Conservation (phyloP, 2,113 vertebrate genomes). For the Sturnus vulgaris region DNA sequence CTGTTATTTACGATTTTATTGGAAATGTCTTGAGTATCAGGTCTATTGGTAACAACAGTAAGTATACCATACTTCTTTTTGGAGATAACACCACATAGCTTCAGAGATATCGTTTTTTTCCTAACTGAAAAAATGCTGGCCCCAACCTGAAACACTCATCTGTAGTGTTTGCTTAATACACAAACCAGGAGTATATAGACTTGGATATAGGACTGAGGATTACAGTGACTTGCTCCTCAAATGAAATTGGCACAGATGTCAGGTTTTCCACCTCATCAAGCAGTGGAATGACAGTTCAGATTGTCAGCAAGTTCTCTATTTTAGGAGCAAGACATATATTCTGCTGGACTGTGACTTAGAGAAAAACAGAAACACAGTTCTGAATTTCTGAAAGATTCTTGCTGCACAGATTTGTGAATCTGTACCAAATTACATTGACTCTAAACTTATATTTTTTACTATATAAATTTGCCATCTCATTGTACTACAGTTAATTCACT, state of each 20-base stretch:
- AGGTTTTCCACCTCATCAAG: neutral
- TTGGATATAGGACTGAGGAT: neutral
- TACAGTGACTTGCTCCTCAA: neutral
- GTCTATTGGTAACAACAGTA: neutral
- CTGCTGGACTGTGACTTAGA: neutral
- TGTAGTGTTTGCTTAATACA: neutral
- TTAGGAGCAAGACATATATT: neutral
- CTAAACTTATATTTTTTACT: constrained; percentile 20
- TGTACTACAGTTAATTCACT: neutral
- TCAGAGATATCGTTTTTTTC: neutral
- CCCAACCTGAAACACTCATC: neutral
- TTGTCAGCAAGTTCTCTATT: neutral
- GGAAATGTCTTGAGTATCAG: neutral
- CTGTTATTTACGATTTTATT: neutral
- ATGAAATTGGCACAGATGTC: neutral
- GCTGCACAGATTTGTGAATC: neutral
- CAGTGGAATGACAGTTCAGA: neutral
- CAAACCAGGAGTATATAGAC: neutral
- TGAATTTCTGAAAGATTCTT: neutral
- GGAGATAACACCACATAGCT: neutral
- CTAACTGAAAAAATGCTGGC: neutral
- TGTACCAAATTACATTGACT: neutral
- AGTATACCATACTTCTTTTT: neutral
- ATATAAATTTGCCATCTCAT: neutral
- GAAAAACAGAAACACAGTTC: neutral